phyloP scores from a whole-genome alignment of 2,797 vertebrate genomes.

The Pelodytes ibericus region DNA sequence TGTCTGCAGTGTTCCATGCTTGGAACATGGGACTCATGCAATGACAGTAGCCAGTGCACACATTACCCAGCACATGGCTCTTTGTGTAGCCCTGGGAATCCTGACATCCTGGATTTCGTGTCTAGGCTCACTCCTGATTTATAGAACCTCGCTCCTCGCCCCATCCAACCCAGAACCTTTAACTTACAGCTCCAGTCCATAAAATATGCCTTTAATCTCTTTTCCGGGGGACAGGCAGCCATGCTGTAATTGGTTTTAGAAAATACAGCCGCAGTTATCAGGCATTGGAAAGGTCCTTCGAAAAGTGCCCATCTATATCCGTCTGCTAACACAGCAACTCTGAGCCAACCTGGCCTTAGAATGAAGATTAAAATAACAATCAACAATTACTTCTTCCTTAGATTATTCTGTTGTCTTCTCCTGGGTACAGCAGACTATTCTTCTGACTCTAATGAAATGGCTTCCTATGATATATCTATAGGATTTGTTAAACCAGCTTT shows the following conservation, averaged over 20 bases:
- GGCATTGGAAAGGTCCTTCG: slow-evolving; percentile 9
- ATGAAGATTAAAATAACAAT: not conserved
- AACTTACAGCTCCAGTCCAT: slow-evolving; percentile 30
- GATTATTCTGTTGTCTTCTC: not conserved
- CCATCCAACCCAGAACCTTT: slow-evolving; percentile 17
- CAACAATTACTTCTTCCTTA: not conserved
- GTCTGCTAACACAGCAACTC: not conserved
- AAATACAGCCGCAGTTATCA: slow-evolving; percentile 33
- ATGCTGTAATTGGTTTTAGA: slow-evolving; percentile 45
- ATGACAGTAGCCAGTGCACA: no score
- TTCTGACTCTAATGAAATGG: not conserved
- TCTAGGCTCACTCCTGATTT: slow-evolving; percentile 17
- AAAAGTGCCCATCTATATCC: not conserved
- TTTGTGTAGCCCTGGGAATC: slow-evolving; percentile 1
- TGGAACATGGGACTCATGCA: no score
- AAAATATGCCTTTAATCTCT: slow-evolving; percentile 41
- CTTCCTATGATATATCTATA: not conserved
- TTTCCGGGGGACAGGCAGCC: slow-evolving; percentile 13
- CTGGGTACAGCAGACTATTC: not conserved
- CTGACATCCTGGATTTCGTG: not conserved
- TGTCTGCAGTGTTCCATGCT: no score
- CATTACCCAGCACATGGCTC: not conserved
- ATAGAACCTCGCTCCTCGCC: slow-evolving; percentile 5
- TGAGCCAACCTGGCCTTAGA: not conserved
- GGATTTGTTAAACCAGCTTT: not conserved